Evolutionary conservation across 2,797 vertebrate genomes (phyloP), one percentile per base, ranked within the genome.

Genomic region (Phataginus tricuspis): DNA sequence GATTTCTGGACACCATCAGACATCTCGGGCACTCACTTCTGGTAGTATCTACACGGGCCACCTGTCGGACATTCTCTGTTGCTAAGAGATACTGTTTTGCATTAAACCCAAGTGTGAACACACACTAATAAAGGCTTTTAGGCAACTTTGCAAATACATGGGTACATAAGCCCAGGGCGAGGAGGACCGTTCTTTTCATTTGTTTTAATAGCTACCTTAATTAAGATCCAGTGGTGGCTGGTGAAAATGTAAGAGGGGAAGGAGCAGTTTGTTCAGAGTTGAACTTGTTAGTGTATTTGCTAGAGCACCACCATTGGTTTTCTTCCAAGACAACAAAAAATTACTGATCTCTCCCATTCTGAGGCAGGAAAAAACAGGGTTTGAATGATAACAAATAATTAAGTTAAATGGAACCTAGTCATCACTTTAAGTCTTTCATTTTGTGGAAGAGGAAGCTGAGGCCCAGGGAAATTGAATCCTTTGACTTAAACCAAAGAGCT

Each of bases 141-240:
- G 21, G 90, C 72, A 34, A 34, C 42, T 93, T 94, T 85, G 82
- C 61, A 96, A 89, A 92, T 61, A 45, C 53, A 5, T n/a, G 68
- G 83, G 64, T 7, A 6, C 59, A 51, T 51, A 9, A n/a, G 57
- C 25, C 51, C 64, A 21, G 16, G 23, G 55, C 45, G 61, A 82
- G 31, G 37, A 53, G 27, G 45, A 64, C 39, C 2, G 5, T 51
- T 83, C 66, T 77, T 92, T 59, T 45, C 49, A 39, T 53, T 66
- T 63, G 53, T 82, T 91, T 85, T 34, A 79, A 39, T 29, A 64
- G 61, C 27, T n/a, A 9, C 49, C 49, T 71, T 18, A 34, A 59
- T 71, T 18, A 34, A 59, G 74, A 66, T 37, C 45, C 57, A 39
- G 19, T 29, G 34, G 68, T 21, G 49, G 45, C 23, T 59, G 19